phyloP scores from a whole-genome alignment of 2,797 vertebrate genomes.

The Schizopygopsis pylzovi region DNA sequence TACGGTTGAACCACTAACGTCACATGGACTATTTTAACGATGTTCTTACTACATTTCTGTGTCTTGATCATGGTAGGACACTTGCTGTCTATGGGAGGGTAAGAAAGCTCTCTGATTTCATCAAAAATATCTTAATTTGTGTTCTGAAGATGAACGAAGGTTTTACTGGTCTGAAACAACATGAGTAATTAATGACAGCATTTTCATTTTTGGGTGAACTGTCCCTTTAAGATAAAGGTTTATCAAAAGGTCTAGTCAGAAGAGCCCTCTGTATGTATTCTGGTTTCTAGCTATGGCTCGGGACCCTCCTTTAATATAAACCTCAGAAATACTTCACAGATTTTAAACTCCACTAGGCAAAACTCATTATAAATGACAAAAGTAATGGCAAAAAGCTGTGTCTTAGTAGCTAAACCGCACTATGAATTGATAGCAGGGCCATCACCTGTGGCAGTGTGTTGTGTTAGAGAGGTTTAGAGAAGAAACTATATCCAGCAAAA shows the following conservation, averaged over 20 bases:
- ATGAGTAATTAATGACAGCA: not conserved
- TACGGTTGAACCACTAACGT: too few relatives aligned
- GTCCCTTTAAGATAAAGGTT: not conserved
- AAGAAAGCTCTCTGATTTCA: too few relatives aligned
- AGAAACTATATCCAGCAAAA: constrained; percentile 41
- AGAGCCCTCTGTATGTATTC: not conserved
- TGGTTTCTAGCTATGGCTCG: not conserved
- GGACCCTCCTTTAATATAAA: not conserved
- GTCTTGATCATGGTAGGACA: too few relatives aligned
- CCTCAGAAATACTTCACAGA: not conserved
- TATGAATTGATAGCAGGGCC: constrained; percentile 20
- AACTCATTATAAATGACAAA: not conserved
- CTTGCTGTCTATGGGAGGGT: too few relatives aligned
- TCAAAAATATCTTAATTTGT: too few relatives aligned
- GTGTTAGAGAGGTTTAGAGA: constrained; percentile 37
- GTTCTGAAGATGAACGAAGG: too few relatives aligned
- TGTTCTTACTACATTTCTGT: too few relatives aligned
- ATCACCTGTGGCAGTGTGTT: constrained; percentile 60
- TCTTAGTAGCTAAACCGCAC: not conserved
- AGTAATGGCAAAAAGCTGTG: constrained; percentile 6
- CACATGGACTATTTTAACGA: too few relatives aligned
- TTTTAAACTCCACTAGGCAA: constrained; percentile 6
- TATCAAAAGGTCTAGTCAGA: not conserved
- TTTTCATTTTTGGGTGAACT: not conserved
- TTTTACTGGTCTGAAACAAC: too few relatives aligned